Conservation (phyloP, 92 coral and sea anemone species). For the Epizoanthus fatuus region DNA sequence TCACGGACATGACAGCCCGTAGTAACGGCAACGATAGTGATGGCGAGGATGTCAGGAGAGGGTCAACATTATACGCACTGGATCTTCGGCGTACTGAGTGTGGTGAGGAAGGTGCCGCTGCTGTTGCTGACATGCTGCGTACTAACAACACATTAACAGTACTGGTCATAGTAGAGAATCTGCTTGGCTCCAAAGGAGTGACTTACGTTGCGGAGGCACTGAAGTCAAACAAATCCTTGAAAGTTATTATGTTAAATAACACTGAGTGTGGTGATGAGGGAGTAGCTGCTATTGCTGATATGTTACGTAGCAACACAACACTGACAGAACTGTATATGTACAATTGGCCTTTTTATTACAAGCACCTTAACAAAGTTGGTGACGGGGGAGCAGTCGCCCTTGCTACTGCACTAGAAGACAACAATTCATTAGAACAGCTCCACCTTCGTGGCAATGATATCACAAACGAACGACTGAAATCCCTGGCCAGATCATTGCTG, state of each 20-base stretch:
- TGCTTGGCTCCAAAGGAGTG: not conserved
- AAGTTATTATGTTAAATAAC: no score
- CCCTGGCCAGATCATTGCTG: not conserved
- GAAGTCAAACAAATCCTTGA: not conserved
- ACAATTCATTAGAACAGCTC: not conserved
- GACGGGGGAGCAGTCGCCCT: not conserved
- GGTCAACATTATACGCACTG: no score
- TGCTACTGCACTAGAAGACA: not conserved
- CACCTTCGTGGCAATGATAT: not conserved
- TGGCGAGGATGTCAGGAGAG: no score
- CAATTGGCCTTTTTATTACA: not conserved
- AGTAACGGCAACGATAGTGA: no score
- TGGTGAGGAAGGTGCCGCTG: no score
- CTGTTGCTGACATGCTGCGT: no score
- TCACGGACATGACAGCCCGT: no score
- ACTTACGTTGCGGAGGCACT: slow-evolving; percentile 2
- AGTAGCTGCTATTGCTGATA: not conserved
- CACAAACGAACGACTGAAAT: not conserved
- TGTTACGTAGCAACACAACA: not conserved
- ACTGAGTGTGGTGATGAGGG: not conserved
- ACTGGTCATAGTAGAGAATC: not conserved
- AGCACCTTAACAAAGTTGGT: not conserved
- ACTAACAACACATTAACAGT: no score
- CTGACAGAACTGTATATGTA: not conserved
- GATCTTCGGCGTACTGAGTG: no score